Conservation (phyloP, 2,113 vertebrate species). For the Coptodon rendalli region DNA sequence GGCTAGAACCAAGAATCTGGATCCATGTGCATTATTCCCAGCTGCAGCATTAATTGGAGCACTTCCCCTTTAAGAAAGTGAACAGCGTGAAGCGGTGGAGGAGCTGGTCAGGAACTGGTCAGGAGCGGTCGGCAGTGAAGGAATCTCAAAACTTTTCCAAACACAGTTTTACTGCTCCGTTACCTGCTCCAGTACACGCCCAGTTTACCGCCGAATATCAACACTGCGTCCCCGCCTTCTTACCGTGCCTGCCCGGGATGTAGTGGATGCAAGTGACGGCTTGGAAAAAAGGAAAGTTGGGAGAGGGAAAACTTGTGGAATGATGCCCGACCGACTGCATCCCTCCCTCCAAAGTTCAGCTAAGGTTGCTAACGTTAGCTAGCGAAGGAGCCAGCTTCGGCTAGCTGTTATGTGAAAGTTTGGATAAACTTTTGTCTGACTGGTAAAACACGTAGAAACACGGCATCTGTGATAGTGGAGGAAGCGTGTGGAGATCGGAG, state of each 20-base stretch:
- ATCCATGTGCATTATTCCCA: not conserved
- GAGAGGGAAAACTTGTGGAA: conserved; percentile 41
- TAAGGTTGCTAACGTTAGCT: conserved; percentile 68
- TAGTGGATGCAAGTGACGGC: not conserved
- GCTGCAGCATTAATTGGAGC: not conserved
- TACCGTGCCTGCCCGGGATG: not conserved
- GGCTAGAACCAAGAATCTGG: not conserved
- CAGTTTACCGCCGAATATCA: not conserved
- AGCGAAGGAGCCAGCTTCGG: not conserved
- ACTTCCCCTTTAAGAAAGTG: conserved; percentile 74
- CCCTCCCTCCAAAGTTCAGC: conserved; percentile 66
- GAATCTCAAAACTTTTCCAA: conserved; percentile 55
- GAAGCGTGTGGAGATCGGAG: not conserved
- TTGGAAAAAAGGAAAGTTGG: conserved; percentile 14
- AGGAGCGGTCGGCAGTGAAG: conserved; percentile 29
- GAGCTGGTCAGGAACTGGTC: conserved; percentile 60
- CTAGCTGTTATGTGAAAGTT: not conserved
- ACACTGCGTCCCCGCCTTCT: not conserved
- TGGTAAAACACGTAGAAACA: not conserved
- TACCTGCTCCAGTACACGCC: not conserved
- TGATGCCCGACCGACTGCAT: conserved; percentile 54
- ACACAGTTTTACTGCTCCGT: not conserved
- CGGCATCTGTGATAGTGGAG: not conserved
- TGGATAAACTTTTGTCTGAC: not conserved
- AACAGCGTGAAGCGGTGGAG: conserved; percentile 35